phyloP scores from a whole-genome alignment of 2,888 invertebrate genomes.

The Helleia helle region DNA sequence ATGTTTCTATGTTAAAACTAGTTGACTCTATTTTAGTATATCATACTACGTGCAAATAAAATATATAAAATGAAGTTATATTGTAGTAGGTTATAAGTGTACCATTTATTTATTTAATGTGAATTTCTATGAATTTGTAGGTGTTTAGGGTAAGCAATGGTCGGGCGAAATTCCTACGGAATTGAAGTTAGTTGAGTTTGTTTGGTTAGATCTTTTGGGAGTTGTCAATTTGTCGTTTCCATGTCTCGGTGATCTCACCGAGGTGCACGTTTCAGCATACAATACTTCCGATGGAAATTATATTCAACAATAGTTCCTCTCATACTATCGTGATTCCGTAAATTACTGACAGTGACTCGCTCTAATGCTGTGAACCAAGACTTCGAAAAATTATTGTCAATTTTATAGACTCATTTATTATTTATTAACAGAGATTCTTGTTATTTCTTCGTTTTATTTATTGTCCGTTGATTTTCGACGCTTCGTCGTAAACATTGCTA shows the following conservation, averaged over 20 bases:
- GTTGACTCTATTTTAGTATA: slow-evolving; percentile 61
- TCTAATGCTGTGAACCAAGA: no score
- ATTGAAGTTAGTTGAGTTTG: slow-evolving; percentile 15
- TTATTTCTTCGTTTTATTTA: no score
- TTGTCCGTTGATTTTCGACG: no score
- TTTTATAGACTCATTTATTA: no score
- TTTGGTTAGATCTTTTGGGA: slow-evolving; percentile 12
- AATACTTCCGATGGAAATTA: slow-evolving; percentile 2
- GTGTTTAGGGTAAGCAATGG: slow-evolving; percentile 12
- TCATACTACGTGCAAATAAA: slow-evolving; percentile 49
- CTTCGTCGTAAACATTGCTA: no score
- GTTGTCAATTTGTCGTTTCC: slow-evolving; percentile 12
- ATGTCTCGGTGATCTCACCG: no score
- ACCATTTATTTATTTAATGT: slow-evolving; percentile 51
- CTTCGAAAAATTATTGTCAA: no score
- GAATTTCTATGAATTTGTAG: slow-evolving; percentile 25
- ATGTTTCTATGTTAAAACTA: slow-evolving; percentile 51
- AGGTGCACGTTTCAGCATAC: no score
- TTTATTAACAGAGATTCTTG: no score
- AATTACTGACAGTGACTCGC: no score
- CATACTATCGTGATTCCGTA: slow-evolving; percentile 1
- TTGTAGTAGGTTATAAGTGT: slow-evolving; percentile 60
- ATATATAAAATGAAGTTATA: slow-evolving; percentile 51
- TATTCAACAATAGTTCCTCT: slow-evolving; percentile 3
- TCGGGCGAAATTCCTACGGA: slow-evolving; percentile 15